A percentile compares a stretch with the other conserved stretches of the same genome.
Conservation (phyloP, 2,797 vertebrate genomes). For the Aulostomus chinensis region DNA sequence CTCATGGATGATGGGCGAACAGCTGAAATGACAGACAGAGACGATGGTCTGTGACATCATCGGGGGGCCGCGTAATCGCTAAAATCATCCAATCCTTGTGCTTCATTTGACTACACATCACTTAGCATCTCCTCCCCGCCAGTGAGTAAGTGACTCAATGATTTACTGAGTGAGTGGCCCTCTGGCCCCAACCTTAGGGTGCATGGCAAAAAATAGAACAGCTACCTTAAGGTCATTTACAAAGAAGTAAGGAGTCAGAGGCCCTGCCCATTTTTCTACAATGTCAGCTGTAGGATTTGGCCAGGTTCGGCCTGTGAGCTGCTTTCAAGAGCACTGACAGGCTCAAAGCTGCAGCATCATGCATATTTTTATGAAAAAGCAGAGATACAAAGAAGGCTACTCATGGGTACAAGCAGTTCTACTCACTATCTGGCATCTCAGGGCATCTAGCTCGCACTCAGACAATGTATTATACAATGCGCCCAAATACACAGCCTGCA, state of each 20-base stretch:
- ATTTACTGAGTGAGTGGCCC: too few species aligned
- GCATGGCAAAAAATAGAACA: too few species aligned
- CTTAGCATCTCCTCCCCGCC: too few species aligned
- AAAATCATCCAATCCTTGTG: too few species aligned
- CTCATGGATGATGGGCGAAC: too few species aligned
- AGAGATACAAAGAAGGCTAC: constrained; percentile 12
- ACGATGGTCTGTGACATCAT: too few species aligned
- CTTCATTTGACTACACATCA: too few species aligned
- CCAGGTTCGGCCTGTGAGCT: constrained; percentile 13
- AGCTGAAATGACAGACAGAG: too few species aligned
- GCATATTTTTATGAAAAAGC: constrained; percentile 47
- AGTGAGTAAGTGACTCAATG: too few species aligned
- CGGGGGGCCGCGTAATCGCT: too few species aligned
- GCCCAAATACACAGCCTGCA: constrained; percentile 19
- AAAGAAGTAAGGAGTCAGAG: neutral
- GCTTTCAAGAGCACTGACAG: constrained; percentile 17
- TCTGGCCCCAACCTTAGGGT: too few species aligned
- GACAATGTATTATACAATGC: constrained; percentile 41
- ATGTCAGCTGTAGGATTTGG: constrained; percentile 25
- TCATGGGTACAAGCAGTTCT: constrained; percentile 24
- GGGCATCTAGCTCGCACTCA: constrained; percentile 23
- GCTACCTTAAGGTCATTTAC: constrained; percentile 13
- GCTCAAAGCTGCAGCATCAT: constrained; percentile 41
- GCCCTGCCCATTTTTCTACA: neutral
- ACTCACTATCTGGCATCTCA: constrained; percentile 45